Evolutionary conservation across 2,888 invertebrate species (phyloP).

Genomic region (Actias luna): DNA sequence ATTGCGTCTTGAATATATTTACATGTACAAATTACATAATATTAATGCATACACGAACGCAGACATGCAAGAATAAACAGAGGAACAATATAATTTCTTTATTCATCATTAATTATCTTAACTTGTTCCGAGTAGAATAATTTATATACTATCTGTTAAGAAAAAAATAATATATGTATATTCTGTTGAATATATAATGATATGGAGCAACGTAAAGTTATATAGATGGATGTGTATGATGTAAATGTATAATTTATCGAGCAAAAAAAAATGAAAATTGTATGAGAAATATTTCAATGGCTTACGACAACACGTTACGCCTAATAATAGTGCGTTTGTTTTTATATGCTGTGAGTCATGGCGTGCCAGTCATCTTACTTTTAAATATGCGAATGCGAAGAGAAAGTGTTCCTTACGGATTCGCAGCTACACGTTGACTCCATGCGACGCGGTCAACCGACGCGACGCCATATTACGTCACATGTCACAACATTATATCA

Average conservation of each 20-base stretch:
- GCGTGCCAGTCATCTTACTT: background rate
- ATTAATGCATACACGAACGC: background rate
- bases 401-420: background rate
- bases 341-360: background rate
- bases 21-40: background rate
- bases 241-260: background rate
- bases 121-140: background rate
- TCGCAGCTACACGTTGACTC: background rate
- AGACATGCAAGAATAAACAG: background rate
- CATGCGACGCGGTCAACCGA: too few species aligned
- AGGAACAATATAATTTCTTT: background rate
- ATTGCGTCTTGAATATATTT: background rate
- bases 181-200: background rate
- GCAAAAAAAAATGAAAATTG: too few species aligned
- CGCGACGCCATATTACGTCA: background rate
- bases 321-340: background rate
- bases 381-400: background rate
- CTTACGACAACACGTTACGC: background rate
- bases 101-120: background rate
- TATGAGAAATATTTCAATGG: too few species aligned
- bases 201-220: background rate
- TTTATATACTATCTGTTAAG: background rate
- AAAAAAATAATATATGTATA: background rate
- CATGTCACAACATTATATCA: background rate
- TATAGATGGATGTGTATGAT: background rate